phyloP scores from a whole-genome alignment of 2,113 vertebrate genomes.

The Junco hyemalis region DNA sequence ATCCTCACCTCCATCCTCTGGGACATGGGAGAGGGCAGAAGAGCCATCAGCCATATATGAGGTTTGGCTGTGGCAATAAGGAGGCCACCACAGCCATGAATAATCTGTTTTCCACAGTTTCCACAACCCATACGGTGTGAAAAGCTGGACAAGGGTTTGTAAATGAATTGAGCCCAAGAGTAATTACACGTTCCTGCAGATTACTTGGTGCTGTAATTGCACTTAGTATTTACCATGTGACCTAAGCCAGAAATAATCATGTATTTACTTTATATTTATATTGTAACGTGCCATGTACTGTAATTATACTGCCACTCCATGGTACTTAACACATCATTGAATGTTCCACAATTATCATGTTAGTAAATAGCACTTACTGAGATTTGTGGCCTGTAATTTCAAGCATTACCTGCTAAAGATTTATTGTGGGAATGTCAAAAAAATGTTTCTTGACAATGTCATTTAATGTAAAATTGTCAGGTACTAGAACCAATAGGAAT shows the following conservation, averaged over 20 bases:
- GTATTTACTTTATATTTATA: conserved; percentile 76
- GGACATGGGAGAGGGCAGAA: not conserved
- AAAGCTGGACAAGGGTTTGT: conserved; percentile 65
- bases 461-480: not conserved
- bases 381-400: conserved; percentile 66
- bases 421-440: conserved; percentile 16
- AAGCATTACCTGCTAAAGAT: conserved; percentile 50
- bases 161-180: conserved; percentile 70
- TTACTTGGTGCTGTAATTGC: conserved; percentile 67
- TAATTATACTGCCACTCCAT: conserved; percentile 74
- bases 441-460: not conserved
- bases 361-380: conserved; percentile 65
- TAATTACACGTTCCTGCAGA: conserved; percentile 70
- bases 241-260: conserved; percentile 71
- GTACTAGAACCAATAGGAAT: not conserved
- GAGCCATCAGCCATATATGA: not conserved
- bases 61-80: not conserved
- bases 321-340: conserved; percentile 71
- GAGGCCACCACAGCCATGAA: not conserved
- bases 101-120: conserved; percentile 45
- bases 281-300: conserved; percentile 71
- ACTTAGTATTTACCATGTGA: conserved; percentile 71
- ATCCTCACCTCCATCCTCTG: not conserved
- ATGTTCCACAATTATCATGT: conserved; percentile 71
- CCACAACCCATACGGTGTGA: conserved; percentile 26